Base-by-base conservation (phyloP, 2,113 vertebrate genomes). In the Gasterosteus aculeatus region DNA sequence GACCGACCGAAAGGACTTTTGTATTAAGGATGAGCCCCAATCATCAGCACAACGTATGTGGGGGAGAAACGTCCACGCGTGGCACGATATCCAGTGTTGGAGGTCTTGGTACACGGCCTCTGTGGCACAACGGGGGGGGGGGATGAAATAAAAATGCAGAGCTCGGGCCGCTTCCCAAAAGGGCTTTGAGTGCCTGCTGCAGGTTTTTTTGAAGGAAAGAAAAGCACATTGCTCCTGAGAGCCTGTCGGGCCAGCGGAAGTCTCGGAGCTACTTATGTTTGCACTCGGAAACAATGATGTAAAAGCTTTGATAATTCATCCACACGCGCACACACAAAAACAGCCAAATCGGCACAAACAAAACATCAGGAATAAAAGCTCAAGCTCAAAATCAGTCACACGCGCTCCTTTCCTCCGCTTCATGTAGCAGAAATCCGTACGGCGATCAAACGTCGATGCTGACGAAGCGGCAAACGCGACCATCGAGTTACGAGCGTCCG, bases 271-370 rank as follows among this genome's bases (percentile, higher is more conserved):
- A 46, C 38, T 47, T 61, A 26, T 61, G 47, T 70, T 60, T 38
- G 29, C 42, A 31, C 16, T 41, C 46, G 7, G 2, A 33, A 67
- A 42, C 26, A 75, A 4, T 39, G 38, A 76, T 42, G 64, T 63
- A 2, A 68, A 53, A 26, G 62, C 71, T 73, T 78, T 70, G 66
- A 77, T 53, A 70, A 58, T 54, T 78, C 47, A 87, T 46, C 2
- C 2, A 46, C 64, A 67, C 58, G 8, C 78, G 82, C 38, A 77
- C 35, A 38, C 35, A 38, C 35, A 6, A 4, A 38, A 5, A 38
- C 35, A 38, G 35, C 35, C 35, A 38, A 38, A 38, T 38, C 35
- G 5, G 35, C 35, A 38, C 35, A 38, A 38, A 38, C 35, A 38
- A 38, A 38, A 38, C 35, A 38, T 6, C 5, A 6, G 35, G 35